Evolutionary conservation across 2,113 vertebrate species (phyloP).

Genomic region (Dicaeum eximium): DNA sequence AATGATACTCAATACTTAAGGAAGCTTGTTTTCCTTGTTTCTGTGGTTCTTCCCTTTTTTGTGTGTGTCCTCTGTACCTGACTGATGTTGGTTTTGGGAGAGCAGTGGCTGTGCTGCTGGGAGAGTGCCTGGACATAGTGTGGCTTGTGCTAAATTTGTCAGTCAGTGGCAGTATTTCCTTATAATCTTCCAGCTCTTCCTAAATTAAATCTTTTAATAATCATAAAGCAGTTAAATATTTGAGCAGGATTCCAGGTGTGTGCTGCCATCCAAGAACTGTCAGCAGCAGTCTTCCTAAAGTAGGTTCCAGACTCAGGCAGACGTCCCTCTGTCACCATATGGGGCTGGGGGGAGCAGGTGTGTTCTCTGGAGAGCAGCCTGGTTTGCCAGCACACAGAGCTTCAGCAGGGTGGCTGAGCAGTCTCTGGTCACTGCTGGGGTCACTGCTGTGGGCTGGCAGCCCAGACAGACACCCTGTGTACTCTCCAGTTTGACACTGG

Average conservation of each 20-base stretch:
- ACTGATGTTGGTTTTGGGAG: background rate
- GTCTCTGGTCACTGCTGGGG: background rate
- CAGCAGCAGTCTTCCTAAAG: background rate
- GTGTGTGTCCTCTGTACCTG: background rate
- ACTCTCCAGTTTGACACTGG: fast-evolving
- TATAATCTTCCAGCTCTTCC: background rate
- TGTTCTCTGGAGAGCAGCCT: background rate
- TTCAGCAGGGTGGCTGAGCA: background rate
- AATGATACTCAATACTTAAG: background rate
- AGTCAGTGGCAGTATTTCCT: background rate
- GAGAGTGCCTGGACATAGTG: background rate
- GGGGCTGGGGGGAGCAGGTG: background rate
- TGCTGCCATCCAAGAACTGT: background rate
- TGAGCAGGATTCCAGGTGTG: background rate
- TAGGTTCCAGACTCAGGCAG: background rate
- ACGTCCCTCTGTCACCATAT: background rate
- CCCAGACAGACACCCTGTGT: fast-evolving
- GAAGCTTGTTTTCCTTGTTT: background rate
- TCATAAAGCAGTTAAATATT: background rate
- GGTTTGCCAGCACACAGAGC: background rate
- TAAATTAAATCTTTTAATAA: background rate
- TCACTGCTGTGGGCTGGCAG: background rate
- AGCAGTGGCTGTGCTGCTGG: background rate
- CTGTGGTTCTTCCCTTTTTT: background rate
- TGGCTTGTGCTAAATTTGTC: background rate